phyloP scores from a whole-genome alignment of 2,113 vertebrate species.

The Pteruthius melanotis region DNA sequence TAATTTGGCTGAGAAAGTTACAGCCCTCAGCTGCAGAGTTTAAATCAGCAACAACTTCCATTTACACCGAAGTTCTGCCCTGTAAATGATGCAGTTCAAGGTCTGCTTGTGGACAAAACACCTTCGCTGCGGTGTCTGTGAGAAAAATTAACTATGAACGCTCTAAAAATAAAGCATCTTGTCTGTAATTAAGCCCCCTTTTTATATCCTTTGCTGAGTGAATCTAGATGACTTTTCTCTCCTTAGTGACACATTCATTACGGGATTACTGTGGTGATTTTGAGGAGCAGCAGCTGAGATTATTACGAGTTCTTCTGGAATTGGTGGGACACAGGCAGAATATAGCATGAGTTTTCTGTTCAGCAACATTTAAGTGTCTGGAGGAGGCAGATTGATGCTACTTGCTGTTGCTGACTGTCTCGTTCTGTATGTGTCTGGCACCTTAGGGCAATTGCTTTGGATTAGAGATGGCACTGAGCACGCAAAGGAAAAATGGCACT shows the following conservation, averaged over 20 bases:
- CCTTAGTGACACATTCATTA: background rate
- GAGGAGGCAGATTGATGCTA: conserved; percentile 4
- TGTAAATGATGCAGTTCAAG: background rate
- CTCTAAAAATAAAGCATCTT: background rate
- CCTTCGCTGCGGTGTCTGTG: accelerated
- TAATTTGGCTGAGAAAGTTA: background rate
- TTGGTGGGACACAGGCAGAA: background rate
- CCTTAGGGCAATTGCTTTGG: conserved; percentile 3
- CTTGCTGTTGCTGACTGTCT: background rate
- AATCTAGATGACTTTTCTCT: background rate
- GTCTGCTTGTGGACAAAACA: background rate
- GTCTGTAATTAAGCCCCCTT: background rate
- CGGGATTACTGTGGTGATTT: background rate
- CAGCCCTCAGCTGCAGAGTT: background rate
- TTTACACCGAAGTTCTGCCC: background rate
- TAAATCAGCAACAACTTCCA: background rate
- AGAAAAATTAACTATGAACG: background rate
- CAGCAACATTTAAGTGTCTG: background rate
- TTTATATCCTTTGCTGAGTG: background rate
- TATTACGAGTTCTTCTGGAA: background rate
- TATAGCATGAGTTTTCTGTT: background rate
- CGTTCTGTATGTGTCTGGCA: background rate
- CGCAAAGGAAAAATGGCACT: background rate
- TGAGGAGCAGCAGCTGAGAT: background rate
- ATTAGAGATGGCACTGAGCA: background rate